Conservation (phyloP, 2,888 invertebrate genomes). For the Caradrina clavipalpis region DNA sequence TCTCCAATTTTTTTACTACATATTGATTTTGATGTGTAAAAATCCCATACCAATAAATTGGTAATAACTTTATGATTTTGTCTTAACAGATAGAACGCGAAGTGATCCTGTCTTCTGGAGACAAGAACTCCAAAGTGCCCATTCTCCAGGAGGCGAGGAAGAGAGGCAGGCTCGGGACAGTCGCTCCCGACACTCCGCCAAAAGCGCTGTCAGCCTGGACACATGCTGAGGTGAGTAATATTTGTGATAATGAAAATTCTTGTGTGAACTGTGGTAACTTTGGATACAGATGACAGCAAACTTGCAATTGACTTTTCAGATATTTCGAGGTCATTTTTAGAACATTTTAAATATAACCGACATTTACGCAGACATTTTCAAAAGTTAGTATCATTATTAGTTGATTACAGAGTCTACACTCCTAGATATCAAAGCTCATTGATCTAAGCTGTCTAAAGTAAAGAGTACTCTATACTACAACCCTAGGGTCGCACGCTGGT, state of each 20-base stretch:
- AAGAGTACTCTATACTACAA: constrained; percentile 15
- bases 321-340: too few species aligned
- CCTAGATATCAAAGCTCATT: constrained; percentile 34
- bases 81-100: constrained; percentile 94
- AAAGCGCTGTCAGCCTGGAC: constrained; percentile 94
- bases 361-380: too few species aligned
- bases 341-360: too few species aligned
- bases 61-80: neutral
- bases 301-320: too few species aligned
- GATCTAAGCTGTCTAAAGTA: constrained; percentile 43
- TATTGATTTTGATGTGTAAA: too few species aligned
- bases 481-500: constrained; percentile 24
- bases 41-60: too few species aligned
- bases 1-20: too few species aligned
- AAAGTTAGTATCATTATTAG: too few species aligned
- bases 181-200: constrained; percentile 94
- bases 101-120: constrained; percentile 93
- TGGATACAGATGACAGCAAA: neutral
- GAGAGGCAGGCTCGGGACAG: constrained; percentile 90
- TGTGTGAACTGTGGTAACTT: constrained; percentile 15
- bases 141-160: constrained; percentile 94
- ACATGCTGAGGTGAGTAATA: constrained; percentile 80
- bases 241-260: neutral
- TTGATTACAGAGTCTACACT: constrained; percentile 44
- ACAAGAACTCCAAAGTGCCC: constrained; percentile 95